Evolutionary conservation across 2,113 vertebrate genomes (phyloP), one percentile per base, ranked within the genome.

Genomic region (Macquaria ambigua): DNA sequence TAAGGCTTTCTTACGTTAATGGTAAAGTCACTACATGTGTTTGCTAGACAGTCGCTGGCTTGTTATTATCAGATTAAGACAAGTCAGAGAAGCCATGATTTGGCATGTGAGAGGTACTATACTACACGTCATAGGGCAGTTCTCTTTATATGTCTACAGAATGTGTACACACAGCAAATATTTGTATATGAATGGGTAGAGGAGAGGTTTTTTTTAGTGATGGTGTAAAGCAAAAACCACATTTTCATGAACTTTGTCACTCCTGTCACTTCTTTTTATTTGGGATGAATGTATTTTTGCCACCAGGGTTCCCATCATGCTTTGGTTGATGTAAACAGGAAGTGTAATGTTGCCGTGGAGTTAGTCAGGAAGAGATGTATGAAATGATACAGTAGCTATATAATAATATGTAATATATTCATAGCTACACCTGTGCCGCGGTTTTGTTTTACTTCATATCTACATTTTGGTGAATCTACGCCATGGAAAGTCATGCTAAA

Each of bases 321-420:
- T 43, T 31, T 61, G 77, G 20, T 53, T 7, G 20, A 48, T 34
- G 20, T 59, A 50, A 79, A 61, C 77, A 70, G 77, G 55, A 79
- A 79, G 66, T 55, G 34, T 39, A 3, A 56, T 9, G 37, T 68
- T 31, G n/a, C 6, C 21, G n/a, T 63, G 73, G 18, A 37, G 34
- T 34, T 3, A 34, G 34, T 34, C 10, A 53, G 11, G 48, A 53
- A 50, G 43, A 28, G 12, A 59, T 59, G n/a, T 31, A 5, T 6
- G 34, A 11, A 34, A 23, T 48, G 3, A 52, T n/a, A 37, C 31
- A 55, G 69, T 12, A 31, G 12, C 14, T 48, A 5, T 20, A 14
- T 15, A 18, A 43, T 15, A 53, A 15, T 14, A n/a, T 12, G 20
- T 15, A 5, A 39, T n/a, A 37, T 12, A 63, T 72, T n/a, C 14